These are phyloP conservation scores for Protonemura montana DNA, from an alignment of 2,888 invertebrate genomes.

Conservation along the genomic window DNA sequence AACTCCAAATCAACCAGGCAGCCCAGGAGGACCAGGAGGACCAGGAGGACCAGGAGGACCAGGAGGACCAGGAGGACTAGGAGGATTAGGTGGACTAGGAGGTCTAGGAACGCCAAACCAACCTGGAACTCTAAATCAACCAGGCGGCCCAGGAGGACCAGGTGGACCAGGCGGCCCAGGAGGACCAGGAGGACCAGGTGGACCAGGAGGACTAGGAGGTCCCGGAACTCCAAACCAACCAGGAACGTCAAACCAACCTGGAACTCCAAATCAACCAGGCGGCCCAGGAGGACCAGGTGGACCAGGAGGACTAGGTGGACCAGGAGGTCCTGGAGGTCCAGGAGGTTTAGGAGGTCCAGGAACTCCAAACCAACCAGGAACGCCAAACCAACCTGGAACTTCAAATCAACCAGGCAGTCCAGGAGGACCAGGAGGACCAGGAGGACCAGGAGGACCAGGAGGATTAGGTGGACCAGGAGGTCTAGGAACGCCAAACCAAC, in stretches of 20 bases:
- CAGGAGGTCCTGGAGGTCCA: background rate
- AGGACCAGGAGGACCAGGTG: background rate
- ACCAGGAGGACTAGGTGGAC: background rate
- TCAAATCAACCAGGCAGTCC: background rate
- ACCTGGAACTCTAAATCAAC: background rate
- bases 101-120: background rate
- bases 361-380: background rate
- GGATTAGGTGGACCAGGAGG: no score
- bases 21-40: no score
- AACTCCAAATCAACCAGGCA: no score
- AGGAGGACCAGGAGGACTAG: no score
- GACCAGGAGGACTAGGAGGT: conserved; percentile 4
- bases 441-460: no score
- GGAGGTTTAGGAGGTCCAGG: background rate
- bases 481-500: no score
- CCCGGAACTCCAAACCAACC: background rate
- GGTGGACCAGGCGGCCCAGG: background rate
- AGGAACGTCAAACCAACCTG: background rate
- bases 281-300: background rate
- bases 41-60: no score
- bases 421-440: no score
- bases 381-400: background rate
- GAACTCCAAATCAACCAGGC: background rate
- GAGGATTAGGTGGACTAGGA: background rate
- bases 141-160: background rate